phyloP scores from a whole-genome alignment of 2,888 invertebrate species.

The Dicycla oo region DNA sequence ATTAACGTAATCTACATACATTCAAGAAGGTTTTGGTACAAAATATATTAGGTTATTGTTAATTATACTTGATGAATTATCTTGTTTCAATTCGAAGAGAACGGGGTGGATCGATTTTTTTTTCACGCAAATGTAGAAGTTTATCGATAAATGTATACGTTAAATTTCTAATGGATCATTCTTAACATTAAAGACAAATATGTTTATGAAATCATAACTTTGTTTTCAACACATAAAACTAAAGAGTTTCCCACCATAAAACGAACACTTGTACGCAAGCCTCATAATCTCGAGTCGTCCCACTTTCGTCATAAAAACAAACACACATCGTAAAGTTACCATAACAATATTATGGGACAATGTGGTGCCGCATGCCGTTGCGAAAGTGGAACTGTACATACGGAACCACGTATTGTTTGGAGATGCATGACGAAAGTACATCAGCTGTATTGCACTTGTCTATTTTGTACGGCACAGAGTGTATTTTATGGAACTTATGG shows the following conservation, averaged over 20 bases:
- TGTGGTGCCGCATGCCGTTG: slow-evolving; percentile 65
- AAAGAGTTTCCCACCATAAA: slow-evolving; percentile 73
- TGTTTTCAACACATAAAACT: slow-evolving; percentile 16
- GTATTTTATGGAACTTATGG: slow-evolving; percentile 20
- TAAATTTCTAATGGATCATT: background rate
- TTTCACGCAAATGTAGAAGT: too few species aligned
- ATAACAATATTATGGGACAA: slow-evolving; percentile 70
- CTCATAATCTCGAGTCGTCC: slow-evolving; percentile 76
- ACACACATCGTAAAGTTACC: slow-evolving; percentile 76
- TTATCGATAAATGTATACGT: background rate
- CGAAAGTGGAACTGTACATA: slow-evolving; percentile 67
- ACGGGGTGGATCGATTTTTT: too few species aligned
- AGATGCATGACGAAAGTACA: slow-evolving; percentile 72
- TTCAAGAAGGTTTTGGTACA: too few species aligned
- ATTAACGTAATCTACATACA: too few species aligned
- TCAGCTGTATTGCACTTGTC: slow-evolving; percentile 62
- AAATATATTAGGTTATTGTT: too few species aligned
- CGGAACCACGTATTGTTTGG: slow-evolving; percentile 70
- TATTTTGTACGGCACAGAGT: slow-evolving; percentile 48
- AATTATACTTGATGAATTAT: too few species aligned
- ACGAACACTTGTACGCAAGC: slow-evolving; percentile 71
- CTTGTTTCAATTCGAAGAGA: too few species aligned
- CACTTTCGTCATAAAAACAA: slow-evolving; percentile 80
- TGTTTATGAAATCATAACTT: slow-evolving; percentile 14
- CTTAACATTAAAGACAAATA: background rate